A percentile compares a stretch with the other conserved stretches of the same genome.
phyloP scores from a whole-genome alignment of 2,888 invertebrate species.

The Eupithecia subfuscata region DNA sequence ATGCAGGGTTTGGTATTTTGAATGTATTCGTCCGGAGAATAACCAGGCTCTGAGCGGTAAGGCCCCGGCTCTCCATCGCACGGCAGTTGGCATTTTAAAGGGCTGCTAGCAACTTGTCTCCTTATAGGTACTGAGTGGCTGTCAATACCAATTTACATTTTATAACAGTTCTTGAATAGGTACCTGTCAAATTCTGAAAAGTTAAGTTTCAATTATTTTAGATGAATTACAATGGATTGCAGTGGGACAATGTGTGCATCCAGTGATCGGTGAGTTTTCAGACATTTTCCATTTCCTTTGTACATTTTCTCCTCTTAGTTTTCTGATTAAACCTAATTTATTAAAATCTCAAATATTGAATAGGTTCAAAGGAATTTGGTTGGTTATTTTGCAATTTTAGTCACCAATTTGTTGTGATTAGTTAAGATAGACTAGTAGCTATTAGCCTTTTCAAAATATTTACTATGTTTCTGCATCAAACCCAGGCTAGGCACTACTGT shows the following conservation, averaged over 20 bases:
- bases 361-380: neutral
- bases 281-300: neutral
- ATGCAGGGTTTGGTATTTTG: slow-evolving; percentile 67
- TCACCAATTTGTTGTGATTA: neutral
- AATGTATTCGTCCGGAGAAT: slow-evolving; percentile 70
- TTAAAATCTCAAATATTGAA: neutral
- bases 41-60: slow-evolving; percentile 53
- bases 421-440: neutral
- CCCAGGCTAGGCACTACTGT: neutral
- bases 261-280: slow-evolving; percentile 21
- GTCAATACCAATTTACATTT: neutral
- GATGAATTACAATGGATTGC: slow-evolving; percentile 29
- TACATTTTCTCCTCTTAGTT: neutral
- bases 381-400: neutral
- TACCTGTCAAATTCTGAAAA: neutral
- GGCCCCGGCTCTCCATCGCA: slow-evolving; percentile 51
- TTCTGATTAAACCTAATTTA: neutral
- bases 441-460: neutral
- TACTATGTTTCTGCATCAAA: neutral
- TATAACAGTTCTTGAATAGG: neutral
- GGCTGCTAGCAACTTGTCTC: slow-evolving; percentile 59
- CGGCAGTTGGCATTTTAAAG: slow-evolving; percentile 63
- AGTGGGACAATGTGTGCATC: slow-evolving; percentile 27
- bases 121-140: slow-evolving; percentile 48
- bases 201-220: neutral